Evolutionary conservation across 2,888 invertebrate species (phyloP), one percentile per base, ranked within the genome.

Genomic region (Laothoe populi): DNA sequence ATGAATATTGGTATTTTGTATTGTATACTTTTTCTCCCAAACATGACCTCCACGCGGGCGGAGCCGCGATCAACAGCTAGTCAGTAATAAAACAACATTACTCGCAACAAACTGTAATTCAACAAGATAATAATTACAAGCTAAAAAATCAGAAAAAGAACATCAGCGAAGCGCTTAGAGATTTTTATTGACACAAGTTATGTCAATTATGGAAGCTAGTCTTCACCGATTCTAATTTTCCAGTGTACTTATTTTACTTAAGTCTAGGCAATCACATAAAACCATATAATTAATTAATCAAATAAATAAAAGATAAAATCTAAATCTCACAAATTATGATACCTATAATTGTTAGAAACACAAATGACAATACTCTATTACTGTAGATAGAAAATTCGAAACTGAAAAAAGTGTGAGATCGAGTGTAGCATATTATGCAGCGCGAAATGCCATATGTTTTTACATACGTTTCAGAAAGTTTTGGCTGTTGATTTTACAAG

Each of bases 91-190:
- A 31, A 24, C 48, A 53, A 16, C 4, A 53, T 35, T 53, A 53
- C 35, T 71, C 69, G 71, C 72, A 76, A 78, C 74, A 76, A 76
- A 72, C 74, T 76, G 75, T 77, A 66, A 63, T 69, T 70, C 69
- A 38, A 65, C 63, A 71, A 75, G 73, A 70, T 44, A 72, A 65
- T 64, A 46, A 59, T 68, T 49, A 53, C 46, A 61, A 26, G 57
- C 40, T 60, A 57, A 57, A n/a, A 44, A 19, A 44, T 44, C 40
- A 45, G 35, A 53, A 0, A 53, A 35, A 31, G 5, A 11, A 19
- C 1, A 31, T 35, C 53, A 35, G 11, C 16, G 11, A 11, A 31
- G 19, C 5, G 31, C 10, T 53, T 35, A 19, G 31, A 23, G 46
- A 24, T 24, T 19, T 44, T 4, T 42, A 3, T 16, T 42, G 42